Evolutionary conservation across 2,888 invertebrate genomes (phyloP).

Genomic region (Drosophila barbarae): DNA sequence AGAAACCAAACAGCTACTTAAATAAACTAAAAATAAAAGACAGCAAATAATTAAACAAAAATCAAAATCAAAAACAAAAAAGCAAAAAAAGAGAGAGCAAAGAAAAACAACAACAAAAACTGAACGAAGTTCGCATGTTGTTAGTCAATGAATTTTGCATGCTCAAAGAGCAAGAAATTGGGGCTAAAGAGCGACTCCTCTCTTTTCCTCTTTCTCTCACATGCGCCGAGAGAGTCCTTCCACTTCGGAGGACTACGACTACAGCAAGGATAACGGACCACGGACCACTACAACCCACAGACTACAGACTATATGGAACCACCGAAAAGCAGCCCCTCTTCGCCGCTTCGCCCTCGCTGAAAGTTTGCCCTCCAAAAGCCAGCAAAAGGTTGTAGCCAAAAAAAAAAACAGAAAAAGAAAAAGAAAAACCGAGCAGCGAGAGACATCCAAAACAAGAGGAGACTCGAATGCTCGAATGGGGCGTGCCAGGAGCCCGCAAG

Average conservation of each 20-base stretch:
- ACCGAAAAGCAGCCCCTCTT: not conserved
- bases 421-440: conserved; percentile 2
- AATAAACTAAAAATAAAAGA: not conserved
- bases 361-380: conserved; percentile 74
- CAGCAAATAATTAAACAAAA: not conserved
- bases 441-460: conserved; percentile 1
- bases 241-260: conserved; percentile 4
- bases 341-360: conserved; percentile 24
- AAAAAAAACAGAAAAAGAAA: not conserved
- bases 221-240: conserved; percentile 23
- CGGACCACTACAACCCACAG: conserved; percentile 7
- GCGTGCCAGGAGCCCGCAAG: not conserved
- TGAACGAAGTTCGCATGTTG: conserved; percentile 62
- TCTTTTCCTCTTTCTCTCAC: conserved; percentile 5
- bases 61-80: conserved; percentile 2
- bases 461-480: not conserved
- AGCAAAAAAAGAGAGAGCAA: not conserved
- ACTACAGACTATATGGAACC: conserved; percentile 35
- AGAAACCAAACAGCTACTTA: not conserved
- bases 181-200: conserved; percentile 9
- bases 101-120: conserved; percentile 31
- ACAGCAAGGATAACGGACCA: conserved; percentile 14
- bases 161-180: conserved; percentile 29
- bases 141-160: conserved; percentile 73
- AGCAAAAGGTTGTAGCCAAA: conserved; percentile 62